A percentile compares a stretch with the other conserved stretches of the same genome.
phyloP scores from a whole-genome alignment of 2,113 vertebrate species.

The Xenopus laevis region DNA sequence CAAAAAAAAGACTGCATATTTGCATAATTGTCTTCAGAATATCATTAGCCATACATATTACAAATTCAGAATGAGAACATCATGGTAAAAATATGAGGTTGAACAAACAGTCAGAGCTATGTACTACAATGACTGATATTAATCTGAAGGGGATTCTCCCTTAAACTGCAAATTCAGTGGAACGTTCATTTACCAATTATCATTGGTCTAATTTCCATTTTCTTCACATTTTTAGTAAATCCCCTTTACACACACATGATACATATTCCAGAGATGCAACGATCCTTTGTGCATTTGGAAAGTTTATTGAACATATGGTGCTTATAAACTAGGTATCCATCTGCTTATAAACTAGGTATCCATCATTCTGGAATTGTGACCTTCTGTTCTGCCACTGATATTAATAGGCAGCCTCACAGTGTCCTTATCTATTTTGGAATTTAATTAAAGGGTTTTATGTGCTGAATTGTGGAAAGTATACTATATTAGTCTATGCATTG shows the following conservation, averaged over 20 bases:
- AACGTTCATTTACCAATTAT: background rate
- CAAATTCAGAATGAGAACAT: too few relatives aligned
- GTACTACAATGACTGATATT: background rate
- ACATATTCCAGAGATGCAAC: slow-evolving; percentile 13
- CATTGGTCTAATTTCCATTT: background rate
- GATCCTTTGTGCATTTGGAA: background rate
- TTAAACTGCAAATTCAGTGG: background rate
- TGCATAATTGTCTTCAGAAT: too few relatives aligned
- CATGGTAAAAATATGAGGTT: too few relatives aligned
- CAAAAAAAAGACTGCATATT: too few relatives aligned
- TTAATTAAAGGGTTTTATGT: too few relatives aligned
- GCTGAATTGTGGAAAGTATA: too few relatives aligned
- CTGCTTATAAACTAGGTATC: slow-evolving; percentile 24
- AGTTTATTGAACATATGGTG: slow-evolving; percentile 23
- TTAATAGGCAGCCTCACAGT: background rate
- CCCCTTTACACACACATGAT: background rate
- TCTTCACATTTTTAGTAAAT: background rate
- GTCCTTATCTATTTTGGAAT: background rate
- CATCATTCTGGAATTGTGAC: slow-evolving; percentile 31
- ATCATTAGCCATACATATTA: too few relatives aligned
- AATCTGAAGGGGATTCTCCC: background rate
- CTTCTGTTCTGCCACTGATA: slow-evolving; percentile 26
- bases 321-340: slow-evolving; percentile 29
- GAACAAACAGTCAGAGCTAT: too few relatives aligned
- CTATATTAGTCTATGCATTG: too few relatives aligned